Evolutionary conservation across 2,113 vertebrate species (phyloP).

Genomic region (Scopus umbretta): DNA sequence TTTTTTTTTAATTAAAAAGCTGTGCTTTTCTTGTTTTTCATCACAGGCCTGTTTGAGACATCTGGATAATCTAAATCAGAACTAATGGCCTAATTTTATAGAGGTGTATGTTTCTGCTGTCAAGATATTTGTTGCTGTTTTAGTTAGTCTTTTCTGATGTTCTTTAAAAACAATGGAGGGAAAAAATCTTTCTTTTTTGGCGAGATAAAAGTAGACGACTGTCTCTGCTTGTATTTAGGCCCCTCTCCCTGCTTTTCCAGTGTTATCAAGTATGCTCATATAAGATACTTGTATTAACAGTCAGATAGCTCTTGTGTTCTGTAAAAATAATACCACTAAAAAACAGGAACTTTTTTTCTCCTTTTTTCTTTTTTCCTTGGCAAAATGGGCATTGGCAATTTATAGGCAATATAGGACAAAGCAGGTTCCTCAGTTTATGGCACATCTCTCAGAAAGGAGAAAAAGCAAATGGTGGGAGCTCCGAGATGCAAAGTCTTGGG

Average conservation of each 20-base stretch:
- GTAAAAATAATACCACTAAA: background rate
- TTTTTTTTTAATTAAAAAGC: background rate
- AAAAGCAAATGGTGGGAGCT: background rate
- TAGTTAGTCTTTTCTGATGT: background rate
- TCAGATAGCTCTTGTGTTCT: background rate
- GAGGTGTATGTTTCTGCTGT: background rate
- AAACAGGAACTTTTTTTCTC: accelerated
- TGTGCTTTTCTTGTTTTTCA: background rate
- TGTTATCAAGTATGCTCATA: background rate
- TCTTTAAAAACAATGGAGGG: background rate
- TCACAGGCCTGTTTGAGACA: background rate
- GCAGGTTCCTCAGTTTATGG: background rate
- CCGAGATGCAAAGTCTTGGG: background rate
- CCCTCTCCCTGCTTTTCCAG: background rate
- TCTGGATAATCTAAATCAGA: background rate
- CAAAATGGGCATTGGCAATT: background rate
- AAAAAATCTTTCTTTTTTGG: background rate
- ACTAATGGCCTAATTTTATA: background rate
- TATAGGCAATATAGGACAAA: background rate
- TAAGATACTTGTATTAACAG: background rate
- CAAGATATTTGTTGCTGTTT: background rate
- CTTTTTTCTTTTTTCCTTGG: too few species aligned
- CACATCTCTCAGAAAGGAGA: background rate
- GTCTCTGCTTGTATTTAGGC: background rate
- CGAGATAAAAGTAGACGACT: background rate